A percentile compares a stretch with the other conserved stretches of the same genome.
These are phyloP conservation scores for Catocala sponsa DNA, from an alignment of 2,888 invertebrate genomes.

Conservation along the genomic window DNA sequence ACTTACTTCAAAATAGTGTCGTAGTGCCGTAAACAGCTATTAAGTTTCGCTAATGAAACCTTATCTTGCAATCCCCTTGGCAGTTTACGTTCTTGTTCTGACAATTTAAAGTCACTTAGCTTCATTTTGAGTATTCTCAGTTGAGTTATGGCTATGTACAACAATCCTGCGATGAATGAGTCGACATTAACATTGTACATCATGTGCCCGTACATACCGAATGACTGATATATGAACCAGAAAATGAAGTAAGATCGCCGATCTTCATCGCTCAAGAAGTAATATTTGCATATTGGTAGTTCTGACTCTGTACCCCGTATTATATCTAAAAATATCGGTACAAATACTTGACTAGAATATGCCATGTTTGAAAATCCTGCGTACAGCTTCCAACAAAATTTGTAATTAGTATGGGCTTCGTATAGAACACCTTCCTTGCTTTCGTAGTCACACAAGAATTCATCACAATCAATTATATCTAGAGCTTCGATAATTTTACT, in stretches of 20 bases:
- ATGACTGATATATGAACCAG: conserved; percentile 69
- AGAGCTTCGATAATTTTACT: conserved; percentile 62
- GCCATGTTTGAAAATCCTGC: conserved; percentile 56
- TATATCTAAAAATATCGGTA: conserved; percentile 60
- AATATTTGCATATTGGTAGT: conserved; percentile 75
- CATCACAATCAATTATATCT: conserved; percentile 66
- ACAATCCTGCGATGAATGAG: conserved; percentile 68
- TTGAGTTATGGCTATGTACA: conserved; percentile 65
- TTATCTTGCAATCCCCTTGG: conserved; percentile 29
- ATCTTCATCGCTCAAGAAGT: conserved; percentile 68
- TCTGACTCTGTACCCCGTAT: conserved; percentile 57
- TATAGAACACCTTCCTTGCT: conserved; percentile 55
- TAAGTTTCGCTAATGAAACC: conserved; percentile 45
- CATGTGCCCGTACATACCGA: conserved; percentile 76
- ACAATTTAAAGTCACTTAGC: conserved; percentile 58
- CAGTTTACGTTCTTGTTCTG: conserved; percentile 32
- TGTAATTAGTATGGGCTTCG: conserved; percentile 55
- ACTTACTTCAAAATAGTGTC: conserved; percentile 67
- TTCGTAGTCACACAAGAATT: conserved; percentile 62
- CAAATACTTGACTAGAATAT: conserved; percentile 57
- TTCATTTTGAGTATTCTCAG: conserved; percentile 64
- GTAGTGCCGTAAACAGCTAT: conserved; percentile 63
- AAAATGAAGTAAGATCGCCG: conserved; percentile 61
- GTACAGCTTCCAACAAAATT: conserved; percentile 57
- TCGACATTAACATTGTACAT: conserved; percentile 71